Base-by-base conservation (phyloP, 2,888 invertebrate genomes). In the Crematogaster levior region DNA sequence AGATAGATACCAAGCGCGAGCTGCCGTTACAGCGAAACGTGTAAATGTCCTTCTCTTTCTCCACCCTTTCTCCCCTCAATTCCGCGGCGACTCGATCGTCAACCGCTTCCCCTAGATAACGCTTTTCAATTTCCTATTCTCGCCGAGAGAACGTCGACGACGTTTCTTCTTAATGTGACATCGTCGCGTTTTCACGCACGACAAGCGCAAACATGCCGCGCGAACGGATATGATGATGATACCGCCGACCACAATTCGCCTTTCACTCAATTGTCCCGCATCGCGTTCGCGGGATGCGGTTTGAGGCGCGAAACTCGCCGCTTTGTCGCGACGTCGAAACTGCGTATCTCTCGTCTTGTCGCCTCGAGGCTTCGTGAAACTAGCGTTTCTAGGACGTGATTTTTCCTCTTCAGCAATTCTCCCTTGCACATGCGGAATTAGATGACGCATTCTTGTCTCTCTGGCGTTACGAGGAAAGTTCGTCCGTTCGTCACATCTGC, bases 71-170 rank as follows among this genome's bases (percentile, higher is more conserved):
- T 46, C 37, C 27, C 21, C 1, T 24, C 12, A 9, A n/a, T 40
- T 24, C 60, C 40, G 61, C 56, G 58, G n/a, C n/a, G n/a, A 61
- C 30, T 53, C 65, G 58, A 72, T 61, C 82, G 68, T 60, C 21
- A 3, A 24, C 56, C 84, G 81, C 84, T 85, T 89, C 82, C 82
- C 84, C 65, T 12, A 53, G 75, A 77, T 77, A 77, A 68, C 27
- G 68, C 75, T 40, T 53, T 53, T 77, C 68, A 53, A 77, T 68
- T 77, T 68, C 51, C 68, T 9, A 53, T 53, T 68, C 74, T 40
- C 34, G 48, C n/a, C 46, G 21, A 63, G 63, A 63, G 63, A 37
- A 24, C n/a, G 51, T 37, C 48, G 66, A 12, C 63, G 74, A 65
- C 65, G 66, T 51, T 51, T 66, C 51, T 66, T 75, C 48, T 65